Base-by-base conservation (phyloP, 92 coral and sea anemone species). In the Diadumene lineata region DNA sequence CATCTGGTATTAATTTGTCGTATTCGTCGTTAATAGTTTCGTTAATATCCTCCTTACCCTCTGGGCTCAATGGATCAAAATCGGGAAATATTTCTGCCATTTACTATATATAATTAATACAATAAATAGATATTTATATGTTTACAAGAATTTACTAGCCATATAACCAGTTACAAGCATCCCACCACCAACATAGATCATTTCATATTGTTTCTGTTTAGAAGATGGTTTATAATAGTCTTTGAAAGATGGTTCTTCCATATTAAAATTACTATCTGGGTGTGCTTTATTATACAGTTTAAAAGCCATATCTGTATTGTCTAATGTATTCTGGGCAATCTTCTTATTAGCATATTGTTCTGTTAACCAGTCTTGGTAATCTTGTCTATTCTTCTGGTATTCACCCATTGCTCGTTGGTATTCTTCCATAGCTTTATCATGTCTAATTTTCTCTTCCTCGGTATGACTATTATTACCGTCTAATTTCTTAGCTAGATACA, bases 341-440 rank as follows among this genome's bases (percentile, higher is more conserved):
- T 55, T 55, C 53, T 57, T 55, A 0, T 72, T 31, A 0, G 1
- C 33, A 56, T 72, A 56, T 55, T 72, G 29, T 16, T 18, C 43
- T 2, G 21, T 3, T 4, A 50, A 25, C 81, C 88, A 84, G 23
- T 84, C 88, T 1, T 43, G 31, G 29, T 77, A 64, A 25, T 34
- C 56, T 51, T 77, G 74, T 68, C 88, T 24, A 29, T 77, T 77
- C 60, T 77, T 55, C 69, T 82, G 77, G 0, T 44, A 76, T 46
- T 60, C 51, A 0, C 77, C 87, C 55, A 67, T 68, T 22, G 69
- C 83, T 2, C 64, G 64, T 71, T 83, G 88, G 29, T 83, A 83
- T 31, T 70, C 55, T 31, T 83, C 88, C 1, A 83, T 0, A 0
- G 88, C 88, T 26, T 83, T 83, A 32, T 83, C 88, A 76, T 83